Conservation (phyloP, 2,797 vertebrate species). For the Luscinia luscinia region DNA sequence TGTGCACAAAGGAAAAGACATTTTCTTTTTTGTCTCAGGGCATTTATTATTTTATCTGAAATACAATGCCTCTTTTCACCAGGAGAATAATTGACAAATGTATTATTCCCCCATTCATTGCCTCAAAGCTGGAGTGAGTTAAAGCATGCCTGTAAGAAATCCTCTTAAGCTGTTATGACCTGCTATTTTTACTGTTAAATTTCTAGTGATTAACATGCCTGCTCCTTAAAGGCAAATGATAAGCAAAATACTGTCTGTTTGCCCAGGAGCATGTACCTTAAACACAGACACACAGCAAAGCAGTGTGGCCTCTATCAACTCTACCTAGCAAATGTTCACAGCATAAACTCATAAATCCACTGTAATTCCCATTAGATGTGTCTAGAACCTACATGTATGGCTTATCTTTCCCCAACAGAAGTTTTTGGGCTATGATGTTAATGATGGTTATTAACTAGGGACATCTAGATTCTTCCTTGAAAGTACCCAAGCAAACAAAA, state of each 20-base stretch:
- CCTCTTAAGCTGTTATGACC: not conserved
- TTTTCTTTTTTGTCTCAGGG: not conserved
- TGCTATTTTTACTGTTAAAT: not conserved
- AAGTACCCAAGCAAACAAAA: not conserved
- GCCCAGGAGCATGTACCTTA: not conserved
- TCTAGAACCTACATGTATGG: not conserved
- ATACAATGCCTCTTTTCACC: constrained; percentile 40
- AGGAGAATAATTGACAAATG: constrained; percentile 40
- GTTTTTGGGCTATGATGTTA: not conserved
- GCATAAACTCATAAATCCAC: not conserved
- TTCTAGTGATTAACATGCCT: not conserved
- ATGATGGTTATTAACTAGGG: not conserved
- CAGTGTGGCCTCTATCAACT: accelerated
- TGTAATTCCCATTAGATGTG: not conserved
- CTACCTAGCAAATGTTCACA: not conserved
- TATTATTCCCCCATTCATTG: not conserved
- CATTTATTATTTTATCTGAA: constrained; percentile 37
- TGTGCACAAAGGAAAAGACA: not conserved
- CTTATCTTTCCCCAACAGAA: not conserved
- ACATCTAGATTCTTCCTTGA: not conserved
- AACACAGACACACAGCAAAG: not conserved
- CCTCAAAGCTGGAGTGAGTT: constrained; percentile 1
- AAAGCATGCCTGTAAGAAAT: not conserved
- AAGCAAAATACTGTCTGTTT: not conserved
- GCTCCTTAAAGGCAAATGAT: not conserved